phyloP scores from a whole-genome alignment of 2,888 invertebrate species.

The Sesia bembeciformis region DNA sequence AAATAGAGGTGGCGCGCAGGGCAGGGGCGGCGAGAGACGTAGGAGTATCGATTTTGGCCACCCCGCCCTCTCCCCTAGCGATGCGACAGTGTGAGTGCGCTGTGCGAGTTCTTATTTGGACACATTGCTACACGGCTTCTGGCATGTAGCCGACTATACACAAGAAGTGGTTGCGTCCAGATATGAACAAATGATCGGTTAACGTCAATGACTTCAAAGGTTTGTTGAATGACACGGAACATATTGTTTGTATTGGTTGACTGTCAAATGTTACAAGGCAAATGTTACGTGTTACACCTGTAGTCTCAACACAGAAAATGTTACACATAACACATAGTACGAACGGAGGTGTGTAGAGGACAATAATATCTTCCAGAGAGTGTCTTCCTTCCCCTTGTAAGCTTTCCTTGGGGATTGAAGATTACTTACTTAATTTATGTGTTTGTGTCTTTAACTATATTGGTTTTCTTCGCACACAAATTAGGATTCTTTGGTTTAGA shows the following conservation, averaged over 20 bases:
- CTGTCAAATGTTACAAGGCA: conserved; percentile 4
- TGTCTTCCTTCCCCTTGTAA: conserved; percentile 10
- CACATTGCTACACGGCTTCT: conserved; percentile 31
- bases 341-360: conserved; percentile 5
- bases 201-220: conserved; percentile 25
- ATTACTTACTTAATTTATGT: conserved; percentile 11
- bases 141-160: conserved; percentile 22
- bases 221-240: conserved; percentile 25
- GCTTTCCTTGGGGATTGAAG: conserved; percentile 14
- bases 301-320: background rate
- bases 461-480: conserved; percentile 11
- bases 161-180: conserved; percentile 25
- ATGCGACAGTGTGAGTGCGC: conserved; percentile 69
- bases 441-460: conserved; percentile 7
- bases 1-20: conserved; percentile 44
- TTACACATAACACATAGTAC: background rate
- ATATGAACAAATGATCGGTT: conserved; percentile 56
- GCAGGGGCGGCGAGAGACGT: conserved; percentile 53
- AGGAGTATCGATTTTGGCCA: conserved; percentile 70
- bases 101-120: conserved; percentile 45
- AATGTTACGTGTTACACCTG: conserved; percentile 9
- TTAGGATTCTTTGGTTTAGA: background rate
- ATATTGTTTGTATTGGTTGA: conserved; percentile 13
- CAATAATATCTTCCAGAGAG: conserved; percentile 3
- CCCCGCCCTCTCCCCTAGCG: conserved; percentile 62